Conservation (phyloP, 2,113 vertebrate species). For the Anser brachyrhynchus region DNA sequence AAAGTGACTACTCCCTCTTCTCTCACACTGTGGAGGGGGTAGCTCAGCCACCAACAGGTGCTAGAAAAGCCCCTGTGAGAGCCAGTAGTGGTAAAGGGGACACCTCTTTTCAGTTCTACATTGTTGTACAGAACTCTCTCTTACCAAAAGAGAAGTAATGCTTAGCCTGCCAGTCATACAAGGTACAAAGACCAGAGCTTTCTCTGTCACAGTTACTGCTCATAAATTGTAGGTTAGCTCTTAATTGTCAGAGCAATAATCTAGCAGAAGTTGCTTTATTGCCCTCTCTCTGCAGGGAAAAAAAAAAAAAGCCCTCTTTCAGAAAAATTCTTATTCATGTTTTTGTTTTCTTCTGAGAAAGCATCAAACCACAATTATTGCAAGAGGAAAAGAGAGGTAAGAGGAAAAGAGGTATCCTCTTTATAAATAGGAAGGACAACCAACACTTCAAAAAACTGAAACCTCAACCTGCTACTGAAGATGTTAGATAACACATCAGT, state of each 20-base stretch:
- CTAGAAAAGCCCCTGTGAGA: neutral
- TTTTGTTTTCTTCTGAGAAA: neutral
- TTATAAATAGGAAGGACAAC: neutral
- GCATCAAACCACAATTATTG: neutral
- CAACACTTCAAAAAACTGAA: neutral
- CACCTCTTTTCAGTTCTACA: neutral
- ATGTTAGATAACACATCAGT: neutral
- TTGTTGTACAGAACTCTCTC: neutral
- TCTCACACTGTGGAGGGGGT: neutral
- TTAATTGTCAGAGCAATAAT: neutral
- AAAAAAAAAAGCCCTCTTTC: neutral
- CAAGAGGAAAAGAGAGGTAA: neutral
- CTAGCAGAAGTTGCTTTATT: neutral
- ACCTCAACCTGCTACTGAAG: neutral
- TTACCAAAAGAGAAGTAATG: neutral
- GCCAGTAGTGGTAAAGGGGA: neutral
- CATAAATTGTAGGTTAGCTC: neutral
- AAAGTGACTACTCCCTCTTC: neutral
- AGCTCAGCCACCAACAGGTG: too few relatives aligned
- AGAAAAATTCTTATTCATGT: neutral
- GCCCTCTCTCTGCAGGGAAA: neutral
- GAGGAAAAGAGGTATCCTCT: neutral
- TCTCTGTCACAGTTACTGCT: neutral
- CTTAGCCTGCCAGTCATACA: neutral
- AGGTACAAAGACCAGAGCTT: neutral